Percentiles rank a stretch among this genome's conserved stretches.
Evolutionary conservation across 2,113 vertebrate species (phyloP).

Genomic region (Platichthys stellatus): DNA sequence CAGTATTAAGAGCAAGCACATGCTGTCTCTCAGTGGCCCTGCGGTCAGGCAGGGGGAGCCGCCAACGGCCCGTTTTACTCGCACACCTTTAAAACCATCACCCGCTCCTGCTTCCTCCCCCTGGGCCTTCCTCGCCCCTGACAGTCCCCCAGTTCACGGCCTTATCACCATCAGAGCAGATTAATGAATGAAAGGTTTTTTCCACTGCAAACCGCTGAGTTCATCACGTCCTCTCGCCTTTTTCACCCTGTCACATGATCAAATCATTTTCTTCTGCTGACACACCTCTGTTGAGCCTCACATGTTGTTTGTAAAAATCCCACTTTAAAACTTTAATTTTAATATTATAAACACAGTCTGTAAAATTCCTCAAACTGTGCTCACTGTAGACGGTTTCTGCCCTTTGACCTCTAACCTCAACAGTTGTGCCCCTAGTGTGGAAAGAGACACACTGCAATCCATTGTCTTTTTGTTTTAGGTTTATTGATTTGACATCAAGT

Average conservation of each 20-base stretch:
- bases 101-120: slow-evolving; percentile 64
- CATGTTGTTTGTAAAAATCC: background rate
- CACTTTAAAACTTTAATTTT: background rate
- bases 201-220: slow-evolving; percentile 18
- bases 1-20: slow-evolving; percentile 71
- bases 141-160: slow-evolving; percentile 13
- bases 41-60: slow-evolving; percentile 74
- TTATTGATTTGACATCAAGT: background rate
- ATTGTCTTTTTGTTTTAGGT: background rate
- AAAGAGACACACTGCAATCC: slow-evolving; percentile 17
- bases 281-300: background rate
- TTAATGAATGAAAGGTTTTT: slow-evolving; percentile 34
- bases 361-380: background rate
- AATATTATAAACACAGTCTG: background rate
- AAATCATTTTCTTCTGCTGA: background rate
- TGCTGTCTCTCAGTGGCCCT: slow-evolving; percentile 70
- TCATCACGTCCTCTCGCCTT: background rate
- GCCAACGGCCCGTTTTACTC: slow-evolving; percentile 76
- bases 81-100: slow-evolving; percentile 70
- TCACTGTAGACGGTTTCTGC: background rate
- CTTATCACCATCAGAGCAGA: slow-evolving; percentile 54
- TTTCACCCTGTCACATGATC: slow-evolving; percentile 1
- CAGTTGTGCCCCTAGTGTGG: slow-evolving; percentile 47
- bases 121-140: slow-evolving; percentile 30
- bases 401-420: slow-evolving; percentile 57